Evolutionary conservation across 1,140 invertebrate genomes (phyloP).

Genomic region (Panagrolaimus sp.): DNA sequence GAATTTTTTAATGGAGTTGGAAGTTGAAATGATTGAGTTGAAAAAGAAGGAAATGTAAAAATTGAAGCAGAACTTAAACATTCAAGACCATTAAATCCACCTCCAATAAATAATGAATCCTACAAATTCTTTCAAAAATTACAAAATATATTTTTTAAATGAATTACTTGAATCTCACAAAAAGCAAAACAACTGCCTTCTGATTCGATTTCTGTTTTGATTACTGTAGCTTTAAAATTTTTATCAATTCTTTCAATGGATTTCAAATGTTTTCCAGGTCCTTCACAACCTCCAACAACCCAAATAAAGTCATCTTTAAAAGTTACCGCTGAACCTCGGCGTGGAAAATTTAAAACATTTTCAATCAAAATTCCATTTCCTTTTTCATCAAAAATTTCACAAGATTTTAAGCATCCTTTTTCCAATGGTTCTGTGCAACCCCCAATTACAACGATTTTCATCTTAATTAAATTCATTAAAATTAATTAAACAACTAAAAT

Average conservation of each 20-base stretch:
- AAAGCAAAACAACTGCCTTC: constrained; percentile 22
- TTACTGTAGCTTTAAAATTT: constrained; percentile 12
- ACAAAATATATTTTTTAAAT: background rate
- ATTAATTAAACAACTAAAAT: background rate
- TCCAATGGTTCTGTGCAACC: constrained; percentile 8
- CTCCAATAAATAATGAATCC: constrained; percentile 14
- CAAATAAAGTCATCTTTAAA: background rate
- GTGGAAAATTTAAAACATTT: background rate
- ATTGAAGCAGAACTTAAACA: constrained; percentile 16
- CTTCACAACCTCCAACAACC: constrained; percentile 20
- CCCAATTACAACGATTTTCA: constrained; percentile 24
- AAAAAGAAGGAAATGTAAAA: background rate
- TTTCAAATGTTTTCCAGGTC: constrained; percentile 19
- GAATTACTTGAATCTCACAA: constrained; percentile 21
- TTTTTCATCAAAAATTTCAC: constrained; percentile 16
- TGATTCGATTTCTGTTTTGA: background rate
- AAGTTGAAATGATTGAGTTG: background rate
- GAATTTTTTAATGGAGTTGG: constrained; percentile 29
- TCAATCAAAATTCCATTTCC: constrained; percentile 18
- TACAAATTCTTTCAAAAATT: constrained; percentile 18
- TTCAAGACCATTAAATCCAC: constrained; percentile 27
- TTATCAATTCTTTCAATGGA: background rate
- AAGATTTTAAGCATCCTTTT: constrained; percentile 14
- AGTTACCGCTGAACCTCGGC: constrained; percentile 13
- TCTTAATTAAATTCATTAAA: background rate